A percentile compares a stretch with the other conserved stretches of the same genome.
These are phyloP conservation scores for Calvadosia cruxmelitensis DNA, from an alignment of 30 jellyfish, hydroid and myxozoan species.

Conservation along the genomic window DNA sequence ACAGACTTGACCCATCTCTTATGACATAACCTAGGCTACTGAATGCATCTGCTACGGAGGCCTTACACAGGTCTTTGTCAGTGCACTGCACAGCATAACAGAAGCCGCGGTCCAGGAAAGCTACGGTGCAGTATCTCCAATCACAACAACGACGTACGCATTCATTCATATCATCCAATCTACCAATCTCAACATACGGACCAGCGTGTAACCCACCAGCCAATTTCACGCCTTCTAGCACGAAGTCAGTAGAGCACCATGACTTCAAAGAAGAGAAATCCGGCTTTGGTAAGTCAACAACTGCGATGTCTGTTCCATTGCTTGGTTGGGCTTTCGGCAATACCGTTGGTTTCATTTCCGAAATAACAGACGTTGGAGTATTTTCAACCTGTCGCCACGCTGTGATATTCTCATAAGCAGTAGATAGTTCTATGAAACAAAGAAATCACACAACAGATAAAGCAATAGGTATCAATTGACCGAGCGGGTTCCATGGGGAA, in stretches of 20 bases:
- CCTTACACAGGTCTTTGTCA: constrained; percentile 41
- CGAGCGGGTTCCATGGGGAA: no score
- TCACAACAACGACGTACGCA: constrained; percentile 71
- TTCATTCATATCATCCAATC: constrained; percentile 38
- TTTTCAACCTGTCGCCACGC: constrained; percentile 15
- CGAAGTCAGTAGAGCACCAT: constrained; percentile 57
- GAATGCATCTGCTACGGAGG: constrained; percentile 32
- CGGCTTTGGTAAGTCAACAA: constrained; percentile 25
- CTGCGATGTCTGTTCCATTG: constrained; percentile 12
- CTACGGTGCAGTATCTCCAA: constrained; percentile 60
- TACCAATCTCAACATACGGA: constrained; percentile 52
- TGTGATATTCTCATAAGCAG: constrained; percentile 43
- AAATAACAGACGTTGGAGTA: background rate
- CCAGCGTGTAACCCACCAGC: constrained; percentile 75
- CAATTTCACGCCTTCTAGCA: constrained; percentile 56
- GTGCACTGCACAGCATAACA: constrained; percentile 66
- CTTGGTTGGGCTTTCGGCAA: background rate
- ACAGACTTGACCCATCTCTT: constrained; percentile 61
- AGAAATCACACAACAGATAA: no score
- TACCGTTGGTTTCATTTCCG: background rate
- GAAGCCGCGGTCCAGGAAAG: constrained; percentile 44
- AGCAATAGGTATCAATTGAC: no score
- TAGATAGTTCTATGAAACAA: constrained; percentile 24
- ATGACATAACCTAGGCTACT: constrained; percentile 65
- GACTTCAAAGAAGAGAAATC: constrained; percentile 32